A percentile compares a stretch with the other conserved stretches of the same genome.
Conservation (phyloP, 2,797 vertebrate genomes). For the Gymnoscopelus braueri region DNA sequence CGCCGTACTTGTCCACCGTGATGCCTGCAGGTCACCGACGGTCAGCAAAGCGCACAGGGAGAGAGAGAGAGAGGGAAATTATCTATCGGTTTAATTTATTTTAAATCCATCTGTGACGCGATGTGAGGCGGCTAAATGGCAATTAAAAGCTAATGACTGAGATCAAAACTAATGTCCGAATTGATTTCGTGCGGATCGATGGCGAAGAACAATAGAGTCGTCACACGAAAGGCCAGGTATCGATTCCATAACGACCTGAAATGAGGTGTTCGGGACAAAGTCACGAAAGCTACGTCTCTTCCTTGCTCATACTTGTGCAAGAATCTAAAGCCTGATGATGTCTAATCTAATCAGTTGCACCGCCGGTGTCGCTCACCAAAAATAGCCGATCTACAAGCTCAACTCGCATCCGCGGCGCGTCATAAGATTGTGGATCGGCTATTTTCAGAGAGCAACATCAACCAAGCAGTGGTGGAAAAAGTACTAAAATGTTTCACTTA, state of each 20-base stretch:
- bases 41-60: too few species aligned
- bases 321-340: conserved; percentile 20
- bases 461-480: too few species aligned
- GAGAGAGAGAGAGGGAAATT: conserved; percentile 35
- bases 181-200: conserved; percentile 42
- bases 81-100: conserved; percentile 44
- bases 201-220: conserved; percentile 18
- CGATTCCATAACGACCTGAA: conserved; percentile 58
- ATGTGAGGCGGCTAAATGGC: conserved; percentile 49
- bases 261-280: conserved; percentile 1
- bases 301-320: conserved; percentile 12
- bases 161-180: conserved; percentile 54
- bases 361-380: too few species aligned
- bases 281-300: conserved; percentile 38
- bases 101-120: conserved; percentile 38
- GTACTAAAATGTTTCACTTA: too few species aligned
- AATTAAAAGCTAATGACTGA: conserved; percentile 41
- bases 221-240: conserved; percentile 52
- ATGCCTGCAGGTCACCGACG: conserved; percentile 82
- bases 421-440: too few species aligned
- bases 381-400: too few species aligned
- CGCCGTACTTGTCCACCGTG: conserved; percentile 94
- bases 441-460: too few species aligned
- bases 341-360: too few species aligned
- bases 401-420: too few species aligned